phyloP scores from a whole-genome alignment of 2,113 vertebrate genomes.

The Crotalus horridus region DNA sequence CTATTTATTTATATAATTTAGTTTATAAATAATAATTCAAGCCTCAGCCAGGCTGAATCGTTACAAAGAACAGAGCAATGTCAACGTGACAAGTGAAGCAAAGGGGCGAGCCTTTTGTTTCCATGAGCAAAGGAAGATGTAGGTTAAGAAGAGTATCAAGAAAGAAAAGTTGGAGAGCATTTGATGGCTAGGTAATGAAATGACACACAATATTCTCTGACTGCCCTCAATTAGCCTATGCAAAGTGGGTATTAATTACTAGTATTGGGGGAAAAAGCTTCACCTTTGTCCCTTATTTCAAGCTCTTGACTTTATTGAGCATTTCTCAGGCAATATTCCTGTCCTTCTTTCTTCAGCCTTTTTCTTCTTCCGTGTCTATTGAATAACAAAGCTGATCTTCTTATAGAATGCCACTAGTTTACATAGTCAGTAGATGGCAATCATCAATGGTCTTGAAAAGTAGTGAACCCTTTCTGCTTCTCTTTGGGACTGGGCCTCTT shows the following conservation, averaged over 20 bases:
- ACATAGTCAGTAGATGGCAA: constrained; percentile 50
- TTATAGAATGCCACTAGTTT: constrained; percentile 42
- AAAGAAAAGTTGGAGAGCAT: constrained; percentile 61
- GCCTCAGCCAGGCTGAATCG: neutral
- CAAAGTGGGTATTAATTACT: constrained; percentile 83
- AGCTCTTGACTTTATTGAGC: constrained; percentile 59
- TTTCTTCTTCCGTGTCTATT: neutral
- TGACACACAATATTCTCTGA: constrained; percentile 74
- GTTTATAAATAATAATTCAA: neutral
- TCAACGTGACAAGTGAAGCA: constrained; percentile 24
- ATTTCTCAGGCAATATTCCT: constrained; percentile 45
- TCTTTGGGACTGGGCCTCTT: constrained; percentile 40
- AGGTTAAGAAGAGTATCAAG: constrained; percentile 61
- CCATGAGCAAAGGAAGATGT: constrained; percentile 38
- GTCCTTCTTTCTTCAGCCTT: neutral
- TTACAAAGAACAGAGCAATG: constrained; percentile 34
- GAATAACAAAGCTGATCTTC: constrained; percentile 34
- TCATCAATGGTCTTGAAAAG: constrained; percentile 44
- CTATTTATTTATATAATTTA: neutral
- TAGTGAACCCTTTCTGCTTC: constrained; percentile 45
- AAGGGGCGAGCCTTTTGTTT: constrained; percentile 27
- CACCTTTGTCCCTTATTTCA: constrained; percentile 71
- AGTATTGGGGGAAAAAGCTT: constrained; percentile 63
- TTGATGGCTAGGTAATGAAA: constrained; percentile 75
- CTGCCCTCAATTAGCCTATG: constrained; percentile 85